phyloP scores from a whole-genome alignment of 23 tunicate genomes.

The Clavelina lepadiformis region DNA sequence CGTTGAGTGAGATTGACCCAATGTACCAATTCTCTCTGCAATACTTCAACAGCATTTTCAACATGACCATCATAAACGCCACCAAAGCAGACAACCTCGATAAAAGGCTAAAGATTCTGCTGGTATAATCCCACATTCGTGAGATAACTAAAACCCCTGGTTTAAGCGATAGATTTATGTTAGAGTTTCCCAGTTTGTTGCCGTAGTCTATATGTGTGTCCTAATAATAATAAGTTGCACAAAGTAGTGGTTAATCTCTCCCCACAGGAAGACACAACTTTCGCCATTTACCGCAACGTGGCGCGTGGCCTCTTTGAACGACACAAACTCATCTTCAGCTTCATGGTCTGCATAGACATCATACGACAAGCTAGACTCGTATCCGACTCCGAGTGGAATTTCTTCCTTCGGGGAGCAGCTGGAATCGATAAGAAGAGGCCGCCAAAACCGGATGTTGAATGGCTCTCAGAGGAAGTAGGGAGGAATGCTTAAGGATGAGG shows the following conservation, averaged over 20 bases:
- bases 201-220: not conserved
- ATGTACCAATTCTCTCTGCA: conserved; percentile 96
- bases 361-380: conserved; percentile 41
- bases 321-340: conserved; percentile 94
- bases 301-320: conserved; percentile 91
- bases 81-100: conserved; percentile 41
- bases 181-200: not conserved
- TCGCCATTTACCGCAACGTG: conserved; percentile 91
- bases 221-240: too few relatives aligned
- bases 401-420: conserved; percentile 82
- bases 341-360: conserved; percentile 95
- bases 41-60: conserved; percentile 85
- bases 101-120: conserved; percentile 53
- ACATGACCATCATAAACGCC: conserved; percentile 78
- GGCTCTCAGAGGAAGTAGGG: conserved; percentile 75
- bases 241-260: too few relatives aligned
- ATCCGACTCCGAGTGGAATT: conserved; percentile 63
- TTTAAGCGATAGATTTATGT: not conserved
- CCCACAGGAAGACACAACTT: conserved; percentile 75
- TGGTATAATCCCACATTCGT: conserved; percentile 29
- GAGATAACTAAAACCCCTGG: not conserved
- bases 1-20: conserved; percentile 80
- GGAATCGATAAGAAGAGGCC: conserved; percentile 77
- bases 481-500: not conserved
- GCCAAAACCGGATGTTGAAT: conserved; percentile 61